Evolutionary conservation across 2,797 vertebrate species (phyloP), one percentile per base, ranked within the genome.

Genomic region (Momotus momota): DNA sequence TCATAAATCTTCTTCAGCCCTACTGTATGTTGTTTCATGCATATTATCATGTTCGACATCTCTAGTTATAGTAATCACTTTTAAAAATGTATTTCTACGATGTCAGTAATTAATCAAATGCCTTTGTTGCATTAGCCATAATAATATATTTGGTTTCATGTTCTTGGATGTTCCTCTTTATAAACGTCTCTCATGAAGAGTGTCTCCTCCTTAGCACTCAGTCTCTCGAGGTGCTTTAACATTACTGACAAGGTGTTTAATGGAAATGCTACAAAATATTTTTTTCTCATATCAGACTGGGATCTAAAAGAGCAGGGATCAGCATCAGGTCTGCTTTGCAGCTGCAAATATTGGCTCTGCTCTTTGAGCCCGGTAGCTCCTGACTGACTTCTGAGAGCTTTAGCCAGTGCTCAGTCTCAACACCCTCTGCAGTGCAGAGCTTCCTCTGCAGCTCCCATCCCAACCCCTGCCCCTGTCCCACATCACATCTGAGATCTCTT

Each of bases 51-150:
- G 0, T 74, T 95, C 2, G 2, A 87, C 88, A 95, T 94, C 95
- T 95, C 86, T 94, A 74, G 92, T 77, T 79, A 15, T 23, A 94
- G 52, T 90, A 93, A 95, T 94, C 79, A 67, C 73, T 93, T 95
- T 49, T 3, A 45, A 83, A 93, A 95, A 88, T 61, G 22, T 88
- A 51, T 35, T 94, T 93, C 74, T 80, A 81, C 40, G 0, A 81
- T 95, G 90, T 93, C 93, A 87, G 92, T 94, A 96, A 93, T 96
- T 93, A 95, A 97, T 97, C 94, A 97, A 96, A 96, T 83, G 48
- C 69, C 75, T 95, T 93, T 96, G 89, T 94, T 96, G 78, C 66
- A 65, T 93, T 96, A 94, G 87, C 91, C 55, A 48, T 94, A 94
- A 91, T 82, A 94, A 61, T 71, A 73, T 60, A 22, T 95, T 91